Base-by-base conservation (phyloP, 2,113 vertebrate genomes). In the Salminus brasiliensis region DNA sequence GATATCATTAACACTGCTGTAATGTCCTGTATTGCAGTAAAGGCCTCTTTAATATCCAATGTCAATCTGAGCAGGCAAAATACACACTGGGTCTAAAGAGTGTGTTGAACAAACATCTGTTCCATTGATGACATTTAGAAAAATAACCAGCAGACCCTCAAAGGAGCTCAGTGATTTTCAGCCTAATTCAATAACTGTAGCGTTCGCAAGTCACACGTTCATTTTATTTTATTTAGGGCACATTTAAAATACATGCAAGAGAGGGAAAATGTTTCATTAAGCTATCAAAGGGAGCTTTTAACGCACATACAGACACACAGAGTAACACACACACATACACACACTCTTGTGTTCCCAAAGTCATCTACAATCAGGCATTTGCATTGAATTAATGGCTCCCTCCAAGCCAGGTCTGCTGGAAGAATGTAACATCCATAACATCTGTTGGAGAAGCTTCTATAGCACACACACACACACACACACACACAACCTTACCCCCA, bases 311-410 rank as follows among this genome's bases (percentile, higher is more conserved):
- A 29, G 74, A 76, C 70, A 75, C 76, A 73, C 81, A 60, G 74
- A 76, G 67, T 73, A 74, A 73, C 81, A 74, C 83, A 81, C 82
- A 81, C 76, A 52, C 81, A 21, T 47, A 4, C 34, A 27, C 59
- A 76, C 81, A 79, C 85, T 87, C 84, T 47, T 78, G 83, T 90
- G 88, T 90, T 92, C 87, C 86, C 90, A 92, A 92, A 92, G 92
- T 92, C 91, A 93, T 91, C 92, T 89, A 89, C 91, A 93, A 94
- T 94, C 93, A 92, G 91, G 86, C 88, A 93, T 91, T 91, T 92
- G 91, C 91, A 90, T 88, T 91, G 89, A 91, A 94, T 94, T 92
- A 92, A 93, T 94, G 92, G 90, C 89, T 90, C 85, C 87, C 90
- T 91, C 88, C 87, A 88, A 88, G 85, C 87, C 81, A 85, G 18